Evolutionary conservation across 2,888 invertebrate genomes (phyloP), one percentile per base, ranked within the genome.

Genomic region (Digitonthophagus gazella): DNA sequence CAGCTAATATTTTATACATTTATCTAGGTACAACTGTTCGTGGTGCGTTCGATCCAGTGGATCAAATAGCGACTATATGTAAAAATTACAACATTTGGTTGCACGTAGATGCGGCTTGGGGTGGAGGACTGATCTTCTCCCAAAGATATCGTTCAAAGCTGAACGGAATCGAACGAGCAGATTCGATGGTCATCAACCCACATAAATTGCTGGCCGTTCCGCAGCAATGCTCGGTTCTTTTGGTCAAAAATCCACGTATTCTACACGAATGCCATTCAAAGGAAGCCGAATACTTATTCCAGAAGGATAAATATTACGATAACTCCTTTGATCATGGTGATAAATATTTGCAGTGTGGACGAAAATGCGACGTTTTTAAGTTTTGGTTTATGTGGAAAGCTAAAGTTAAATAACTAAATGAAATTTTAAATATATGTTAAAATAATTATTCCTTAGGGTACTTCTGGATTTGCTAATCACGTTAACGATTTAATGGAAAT

Each of bases 341-440:
- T 72, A 89, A 89, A 77, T 87, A 89, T 74, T 85, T 91, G 70
- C 90, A 91, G 76, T 91, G 90, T 76, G 90, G 90, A 22, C 82
- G 90, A 57, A 87, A 89, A 78, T 89, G 89, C 74, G 91, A 91
- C 79, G 87, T 89, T 58, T 87, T 91, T 79, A 91, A 91, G 78
- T 85, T 91, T 74, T 91, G 90, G 90, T 81, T 90, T 20, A 88
- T 89, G 87, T 90, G 90, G 90, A 87, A 89, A 75, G 88, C 89
- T 14, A 90, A 90, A 80, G 85, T 85, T 73, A 74, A 64, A 22
- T 15, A 20, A 15, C 4, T 58, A 11, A 54, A 57, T 66, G 65
- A 2, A 66, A 67, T 73, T 76, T 64, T 14, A 28, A 8, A 11
- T 22, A 28, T 14, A 65, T 64, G 28, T 65, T 14, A 73, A 16